These are phyloP conservation scores for Megaceryle maxima DNA, from an alignment of 2,113 vertebrate genomes.

Conservation along the genomic window DNA sequence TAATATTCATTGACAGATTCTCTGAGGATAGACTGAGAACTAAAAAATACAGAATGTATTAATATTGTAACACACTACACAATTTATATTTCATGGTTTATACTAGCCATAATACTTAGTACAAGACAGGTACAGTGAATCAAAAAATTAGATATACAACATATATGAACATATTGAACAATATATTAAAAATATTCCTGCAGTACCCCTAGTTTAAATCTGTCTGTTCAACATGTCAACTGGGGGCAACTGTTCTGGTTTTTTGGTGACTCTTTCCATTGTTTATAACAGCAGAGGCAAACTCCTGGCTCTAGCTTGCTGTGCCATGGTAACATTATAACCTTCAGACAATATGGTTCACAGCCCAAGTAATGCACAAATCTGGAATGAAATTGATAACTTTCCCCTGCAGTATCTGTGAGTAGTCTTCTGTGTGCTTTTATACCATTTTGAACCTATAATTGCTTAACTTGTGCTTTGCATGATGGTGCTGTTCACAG, in stretches of 20 bases:
- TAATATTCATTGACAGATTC: constrained; percentile 53
- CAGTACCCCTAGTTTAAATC: not conserved
- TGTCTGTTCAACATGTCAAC: not conserved
- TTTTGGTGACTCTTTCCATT: not conserved
- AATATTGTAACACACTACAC: constrained; percentile 22
- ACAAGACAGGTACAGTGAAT: not conserved
- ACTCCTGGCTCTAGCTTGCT: not conserved
- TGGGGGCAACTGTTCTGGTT: not conserved
- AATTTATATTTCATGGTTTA: constrained; percentile 25
- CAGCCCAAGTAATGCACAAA: not conserved
- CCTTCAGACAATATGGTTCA: not conserved
- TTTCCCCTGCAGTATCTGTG: not conserved
- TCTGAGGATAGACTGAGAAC: constrained; percentile 22
- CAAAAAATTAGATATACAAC: not conserved
- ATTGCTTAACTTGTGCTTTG: not conserved
- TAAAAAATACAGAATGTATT: constrained; percentile 54
- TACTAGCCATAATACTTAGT: not conserved
- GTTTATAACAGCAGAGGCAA: not conserved
- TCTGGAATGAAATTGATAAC: not conserved
- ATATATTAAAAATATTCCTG: not conserved
- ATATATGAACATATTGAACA: not conserved
- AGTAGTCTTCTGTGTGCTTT: not conserved
- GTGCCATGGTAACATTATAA: not conserved
- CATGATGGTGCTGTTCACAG: not conserved
- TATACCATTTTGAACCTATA: not conserved